Conservation (phyloP, 2,888 invertebrate species). For the Holacanthella duospinosa region DNA sequence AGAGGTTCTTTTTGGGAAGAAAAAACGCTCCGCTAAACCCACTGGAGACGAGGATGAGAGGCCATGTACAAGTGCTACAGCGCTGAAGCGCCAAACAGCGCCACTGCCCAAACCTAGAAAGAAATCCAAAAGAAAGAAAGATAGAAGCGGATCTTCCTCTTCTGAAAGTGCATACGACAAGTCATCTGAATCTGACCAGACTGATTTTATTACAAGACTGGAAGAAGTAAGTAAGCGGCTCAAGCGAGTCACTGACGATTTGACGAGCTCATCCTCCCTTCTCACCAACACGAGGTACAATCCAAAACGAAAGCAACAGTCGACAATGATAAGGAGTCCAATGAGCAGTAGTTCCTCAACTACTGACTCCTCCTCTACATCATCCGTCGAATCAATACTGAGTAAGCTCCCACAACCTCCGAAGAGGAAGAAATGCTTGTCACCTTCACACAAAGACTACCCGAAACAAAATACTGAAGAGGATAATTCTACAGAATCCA, state of each 20-base stretch:
- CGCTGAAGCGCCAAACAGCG: not conserved
- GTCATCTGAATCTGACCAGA: not conserved
- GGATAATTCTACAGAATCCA: not conserved
- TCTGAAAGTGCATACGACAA: no score
- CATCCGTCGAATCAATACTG: not conserved
- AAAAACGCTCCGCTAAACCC: not conserved
- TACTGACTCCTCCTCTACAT: not conserved
- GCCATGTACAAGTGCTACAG: constrained; percentile 2
- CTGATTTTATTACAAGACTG: not conserved
- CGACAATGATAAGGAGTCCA: not conserved
- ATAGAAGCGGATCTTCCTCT: not conserved
- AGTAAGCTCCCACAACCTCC: not conserved
- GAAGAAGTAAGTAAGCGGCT: not conserved
- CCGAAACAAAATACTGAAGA: not conserved
- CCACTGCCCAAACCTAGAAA: not conserved
- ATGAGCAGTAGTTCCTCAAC: not conserved
- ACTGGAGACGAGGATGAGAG: not conserved
- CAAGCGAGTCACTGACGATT: not conserved
- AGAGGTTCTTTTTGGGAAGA: not conserved
- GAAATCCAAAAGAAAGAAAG: not conserved
- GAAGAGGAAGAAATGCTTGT: not conserved
- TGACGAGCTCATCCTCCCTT: not conserved
- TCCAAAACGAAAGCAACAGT: not conserved
- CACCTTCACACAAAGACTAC: not conserved
- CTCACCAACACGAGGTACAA: not conserved